These are phyloP conservation scores for Dunckerocampus dactyliophorus DNA, from an alignment of 2,113 vertebrate genomes.

Conservation along the genomic window DNA sequence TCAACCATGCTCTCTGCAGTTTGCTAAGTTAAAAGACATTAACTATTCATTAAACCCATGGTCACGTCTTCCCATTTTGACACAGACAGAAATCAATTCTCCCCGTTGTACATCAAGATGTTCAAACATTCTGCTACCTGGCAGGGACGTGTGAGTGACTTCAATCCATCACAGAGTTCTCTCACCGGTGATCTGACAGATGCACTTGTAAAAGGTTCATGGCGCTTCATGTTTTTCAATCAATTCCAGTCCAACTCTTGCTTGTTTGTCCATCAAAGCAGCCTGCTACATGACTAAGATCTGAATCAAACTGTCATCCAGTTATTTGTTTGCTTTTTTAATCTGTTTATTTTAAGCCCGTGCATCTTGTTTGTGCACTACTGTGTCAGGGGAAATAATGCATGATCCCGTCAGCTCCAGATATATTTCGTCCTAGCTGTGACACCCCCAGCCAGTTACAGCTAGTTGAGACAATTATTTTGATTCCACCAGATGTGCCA, in stretches of 20 bases:
- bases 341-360: slow-evolving; percentile 29
- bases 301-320: slow-evolving; percentile 31
- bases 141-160: slow-evolving; percentile 45
- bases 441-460: background rate
- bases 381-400: slow-evolving; percentile 3
- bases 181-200: slow-evolving; percentile 53
- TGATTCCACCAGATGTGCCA: background rate
- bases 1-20: slow-evolving; percentile 1
- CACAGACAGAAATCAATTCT: slow-evolving; percentile 57
- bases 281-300: slow-evolving; percentile 31
- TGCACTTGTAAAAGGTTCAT: slow-evolving; percentile 61
- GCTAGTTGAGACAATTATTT: background rate
- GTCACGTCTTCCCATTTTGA: slow-evolving; percentile 45
- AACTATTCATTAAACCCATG: slow-evolving; percentile 43
- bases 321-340: slow-evolving; percentile 18
- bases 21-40: slow-evolving; percentile 25
- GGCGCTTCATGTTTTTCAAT: slow-evolving; percentile 61
- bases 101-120: slow-evolving; percentile 47
- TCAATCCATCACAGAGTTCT: slow-evolving; percentile 53
- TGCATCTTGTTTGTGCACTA: slow-evolving; percentile 41
- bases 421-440: too few species aligned
- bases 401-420: background rate
- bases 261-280: slow-evolving; percentile 61
- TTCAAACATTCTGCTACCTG: slow-evolving; percentile 57
- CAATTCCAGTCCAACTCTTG: slow-evolving; percentile 45